A percentile compares a stretch with the other conserved stretches of the same genome.
These are phyloP conservation scores for Okamejei kenojei DNA, from an alignment of 2,797 vertebrate genomes.

Conservation along the genomic window DNA sequence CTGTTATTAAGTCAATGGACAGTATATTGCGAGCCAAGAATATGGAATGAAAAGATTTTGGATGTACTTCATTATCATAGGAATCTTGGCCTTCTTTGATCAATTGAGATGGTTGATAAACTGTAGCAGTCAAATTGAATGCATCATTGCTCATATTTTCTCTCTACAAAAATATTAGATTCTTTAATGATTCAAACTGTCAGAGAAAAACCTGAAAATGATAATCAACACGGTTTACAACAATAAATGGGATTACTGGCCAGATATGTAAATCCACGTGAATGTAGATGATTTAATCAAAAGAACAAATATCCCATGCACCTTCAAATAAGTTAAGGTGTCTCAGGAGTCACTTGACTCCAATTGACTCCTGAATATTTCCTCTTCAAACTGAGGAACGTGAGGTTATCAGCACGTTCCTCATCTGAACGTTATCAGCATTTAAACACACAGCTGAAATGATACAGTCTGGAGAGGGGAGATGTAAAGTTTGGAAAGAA, in stretches of 20 bases:
- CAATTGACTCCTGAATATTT: neutral
- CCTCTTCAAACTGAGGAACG: neutral
- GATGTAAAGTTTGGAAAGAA: too few species aligned
- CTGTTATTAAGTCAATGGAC: neutral
- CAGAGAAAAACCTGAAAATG: neutral
- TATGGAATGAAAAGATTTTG: neutral
- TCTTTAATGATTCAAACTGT: neutral
- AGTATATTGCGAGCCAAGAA: neutral
- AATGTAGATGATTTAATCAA: slow-evolving; percentile 21
- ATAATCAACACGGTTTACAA: neutral
- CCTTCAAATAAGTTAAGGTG: neutral
- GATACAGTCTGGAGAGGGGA: too few species aligned
- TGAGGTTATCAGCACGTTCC: too few species aligned
- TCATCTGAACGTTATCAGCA: neutral
- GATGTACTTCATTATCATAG: neutral
- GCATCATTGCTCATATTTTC: neutral
- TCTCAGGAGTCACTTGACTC: slow-evolving; percentile 2
- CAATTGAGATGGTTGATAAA: neutral
- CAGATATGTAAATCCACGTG: neutral
- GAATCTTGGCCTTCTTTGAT: neutral
- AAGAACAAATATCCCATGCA: neutral
- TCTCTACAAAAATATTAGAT: neutral
- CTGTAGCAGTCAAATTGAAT: neutral
- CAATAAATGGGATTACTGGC: neutral
- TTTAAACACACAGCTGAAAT: too few species aligned